Conservation (phyloP, 2,888 invertebrate species). For the Cheilosia urbana region DNA sequence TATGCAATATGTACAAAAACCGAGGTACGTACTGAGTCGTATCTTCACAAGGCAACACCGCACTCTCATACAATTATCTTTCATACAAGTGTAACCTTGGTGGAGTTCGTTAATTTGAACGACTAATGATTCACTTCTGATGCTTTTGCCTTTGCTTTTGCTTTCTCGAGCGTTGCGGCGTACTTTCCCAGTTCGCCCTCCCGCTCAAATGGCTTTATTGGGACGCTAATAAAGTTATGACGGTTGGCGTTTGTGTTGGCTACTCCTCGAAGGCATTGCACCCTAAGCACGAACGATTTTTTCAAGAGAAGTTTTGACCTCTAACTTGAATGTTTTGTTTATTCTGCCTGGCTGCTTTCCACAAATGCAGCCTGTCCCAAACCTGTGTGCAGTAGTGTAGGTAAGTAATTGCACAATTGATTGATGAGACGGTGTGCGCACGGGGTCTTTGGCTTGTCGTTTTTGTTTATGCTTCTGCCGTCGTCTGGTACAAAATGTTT, state of each 20-base stretch:
- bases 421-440: no score
- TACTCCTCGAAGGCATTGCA: not conserved
- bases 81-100: not conserved
- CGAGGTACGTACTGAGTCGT: no score
- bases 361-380: no score
- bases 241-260: not conserved
- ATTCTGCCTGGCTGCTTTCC: no score
- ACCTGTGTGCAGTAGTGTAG: no score
- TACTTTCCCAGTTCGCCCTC: not conserved
- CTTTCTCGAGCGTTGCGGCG: not conserved
- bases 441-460: no score
- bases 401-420: no score
- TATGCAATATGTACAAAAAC: no score
- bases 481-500: no score
- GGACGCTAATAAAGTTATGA: not conserved
- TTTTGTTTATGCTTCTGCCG: no score
- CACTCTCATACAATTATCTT: not conserved
- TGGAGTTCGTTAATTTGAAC: not conserved
- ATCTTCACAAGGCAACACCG: not conserved
- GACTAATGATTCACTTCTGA: not conserved
- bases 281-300: not conserved
- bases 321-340: no score
- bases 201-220: not conserved
- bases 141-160: not conserved
- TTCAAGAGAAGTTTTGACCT: no score